A percentile compares a stretch with the other conserved stretches of the same genome.
Conservation (phyloP, 2,797 vertebrate genomes). For the Halcyon badia region DNA sequence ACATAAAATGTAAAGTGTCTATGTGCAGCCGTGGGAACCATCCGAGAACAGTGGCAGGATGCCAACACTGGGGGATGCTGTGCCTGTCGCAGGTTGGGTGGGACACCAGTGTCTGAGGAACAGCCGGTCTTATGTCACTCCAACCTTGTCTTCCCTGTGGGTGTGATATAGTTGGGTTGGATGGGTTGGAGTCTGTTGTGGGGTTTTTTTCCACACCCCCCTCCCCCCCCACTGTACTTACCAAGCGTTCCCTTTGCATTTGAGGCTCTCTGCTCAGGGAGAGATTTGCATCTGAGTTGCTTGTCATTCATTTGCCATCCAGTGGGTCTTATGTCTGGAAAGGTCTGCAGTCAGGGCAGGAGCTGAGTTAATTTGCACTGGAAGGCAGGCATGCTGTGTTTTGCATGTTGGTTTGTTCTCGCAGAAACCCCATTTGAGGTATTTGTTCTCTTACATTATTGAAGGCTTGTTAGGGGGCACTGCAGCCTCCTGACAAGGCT, state of each 20-base stretch:
- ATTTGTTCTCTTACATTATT: slow-evolving; percentile 15
- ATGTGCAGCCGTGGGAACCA: background rate
- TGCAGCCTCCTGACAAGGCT: background rate
- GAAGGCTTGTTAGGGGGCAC: background rate
- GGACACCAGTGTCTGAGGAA: background rate
- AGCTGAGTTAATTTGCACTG: slow-evolving; percentile 56
- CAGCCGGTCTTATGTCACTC: background rate
- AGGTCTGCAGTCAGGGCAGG: background rate
- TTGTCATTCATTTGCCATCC: background rate
- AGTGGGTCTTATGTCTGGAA: background rate
- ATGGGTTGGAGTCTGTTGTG: background rate
- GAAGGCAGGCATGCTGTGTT: background rate
- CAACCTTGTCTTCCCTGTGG: background rate
- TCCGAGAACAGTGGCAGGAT: rapidly evolving
- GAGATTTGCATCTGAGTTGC: slow-evolving; percentile 13
- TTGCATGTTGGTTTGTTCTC: background rate
- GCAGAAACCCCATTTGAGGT: slow-evolving; percentile 19
- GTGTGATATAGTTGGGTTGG: background rate
- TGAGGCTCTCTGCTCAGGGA: background rate
- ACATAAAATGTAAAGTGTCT: background rate
- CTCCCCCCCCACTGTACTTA: background rate
- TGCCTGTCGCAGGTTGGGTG: background rate
- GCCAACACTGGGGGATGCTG: background rate
- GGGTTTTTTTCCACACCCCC: no score
- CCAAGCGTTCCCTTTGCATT: background rate